Evolutionary conservation across 2,113 vertebrate genomes (phyloP).

Genomic region (Urocitellus parryii): DNA sequence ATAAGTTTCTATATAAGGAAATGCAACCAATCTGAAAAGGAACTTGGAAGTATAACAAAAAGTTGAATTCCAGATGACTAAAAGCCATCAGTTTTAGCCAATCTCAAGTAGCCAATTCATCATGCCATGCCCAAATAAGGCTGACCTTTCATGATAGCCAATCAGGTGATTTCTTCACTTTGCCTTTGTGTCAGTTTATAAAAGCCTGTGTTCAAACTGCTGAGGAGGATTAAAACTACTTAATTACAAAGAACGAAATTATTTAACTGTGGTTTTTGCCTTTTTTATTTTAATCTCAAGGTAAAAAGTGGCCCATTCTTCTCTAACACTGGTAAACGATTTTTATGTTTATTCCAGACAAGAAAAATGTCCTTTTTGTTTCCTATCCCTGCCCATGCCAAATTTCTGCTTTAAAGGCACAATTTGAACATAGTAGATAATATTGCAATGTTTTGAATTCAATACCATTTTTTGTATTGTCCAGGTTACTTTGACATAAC

Average conservation of each 20-base stretch:
- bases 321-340: neutral
- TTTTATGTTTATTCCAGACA: neutral
- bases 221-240: neutral
- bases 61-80: neutral
- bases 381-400: neutral
- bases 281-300: neutral
- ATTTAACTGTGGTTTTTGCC: neutral
- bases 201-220: neutral
- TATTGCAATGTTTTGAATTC: neutral
- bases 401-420: neutral
- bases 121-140: too few species aligned
- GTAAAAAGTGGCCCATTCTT: rapidly evolving
- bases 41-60: neutral
- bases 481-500: neutral
- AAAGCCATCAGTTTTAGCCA: neutral
- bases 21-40: neutral
- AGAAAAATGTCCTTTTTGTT: neutral
- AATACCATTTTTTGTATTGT: neutral
- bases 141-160: neutral
- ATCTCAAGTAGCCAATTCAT: neutral
- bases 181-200: neutral
- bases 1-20: neutral
- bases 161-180: neutral
- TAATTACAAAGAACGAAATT: neutral
- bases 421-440: neutral